A percentile compares a stretch with the other conserved stretches of the same genome.
Evolutionary conservation across 2,888 invertebrate genomes (phyloP).

Genomic region (Sylvicola cinctus): DNA sequence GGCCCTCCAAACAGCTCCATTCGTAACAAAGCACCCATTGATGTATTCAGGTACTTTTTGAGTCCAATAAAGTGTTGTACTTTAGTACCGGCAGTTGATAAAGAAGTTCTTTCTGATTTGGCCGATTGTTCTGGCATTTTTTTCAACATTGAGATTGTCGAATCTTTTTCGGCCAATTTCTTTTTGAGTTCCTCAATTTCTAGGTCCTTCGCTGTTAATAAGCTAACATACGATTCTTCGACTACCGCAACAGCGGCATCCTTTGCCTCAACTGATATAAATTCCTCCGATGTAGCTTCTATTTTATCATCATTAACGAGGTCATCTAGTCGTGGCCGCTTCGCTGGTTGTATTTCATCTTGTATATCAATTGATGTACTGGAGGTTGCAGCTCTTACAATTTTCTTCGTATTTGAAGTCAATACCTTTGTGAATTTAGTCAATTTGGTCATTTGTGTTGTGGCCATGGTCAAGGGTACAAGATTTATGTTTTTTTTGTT

Average conservation of each 20-base stretch:
- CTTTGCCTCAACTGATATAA: no score
- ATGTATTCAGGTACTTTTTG: conserved; percentile 20
- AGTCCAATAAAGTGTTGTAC: conserved; percentile 20
- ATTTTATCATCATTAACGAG: neutral
- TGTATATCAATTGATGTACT: neutral
- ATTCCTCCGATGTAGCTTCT: no score
- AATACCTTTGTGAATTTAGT: neutral
- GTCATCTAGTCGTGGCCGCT: neutral
- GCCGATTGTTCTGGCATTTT: neutral
- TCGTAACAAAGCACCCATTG: conserved; percentile 21
- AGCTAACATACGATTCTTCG: no score
- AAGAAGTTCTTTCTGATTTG: neutral
- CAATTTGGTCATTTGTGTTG: conserved; percentile 4
- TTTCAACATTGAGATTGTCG: conserved; percentile 2
- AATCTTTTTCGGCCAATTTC: conserved; percentile 3
- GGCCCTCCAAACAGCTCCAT: conserved; percentile 23
- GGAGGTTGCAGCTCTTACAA: conserved; percentile 3
- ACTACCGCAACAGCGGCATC: no score
- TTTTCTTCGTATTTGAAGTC: neutral
- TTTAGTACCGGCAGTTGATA: no score
- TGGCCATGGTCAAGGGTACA: no score
- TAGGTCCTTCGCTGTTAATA: conserved; percentile 1
- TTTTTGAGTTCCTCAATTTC: conserved; percentile 5
- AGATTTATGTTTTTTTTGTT: no score
- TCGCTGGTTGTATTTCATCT: neutral